Evolutionary conservation across 2,888 invertebrate genomes (phyloP), one percentile per base, ranked within the genome.

Genomic region (Drosophila neonasuta): DNA sequence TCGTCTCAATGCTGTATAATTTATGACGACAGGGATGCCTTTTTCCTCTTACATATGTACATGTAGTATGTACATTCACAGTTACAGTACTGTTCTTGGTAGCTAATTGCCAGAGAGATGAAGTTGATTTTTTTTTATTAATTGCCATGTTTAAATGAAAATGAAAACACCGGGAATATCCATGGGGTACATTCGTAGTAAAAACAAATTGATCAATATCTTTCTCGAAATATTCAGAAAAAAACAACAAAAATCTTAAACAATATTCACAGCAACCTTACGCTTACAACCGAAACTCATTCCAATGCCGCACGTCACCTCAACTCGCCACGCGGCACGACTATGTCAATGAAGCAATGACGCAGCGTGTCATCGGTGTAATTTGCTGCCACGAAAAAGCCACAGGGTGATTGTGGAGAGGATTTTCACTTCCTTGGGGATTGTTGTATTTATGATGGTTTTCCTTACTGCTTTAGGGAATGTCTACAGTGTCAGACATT

Each of bases 291-390:
- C 34, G 30, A 13, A 9, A 13, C 13, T 7, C 34, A 17, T n/a
- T 17, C 24, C 51, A 55, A 36, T 13, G 13, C 32, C 39, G 17
- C 11, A 36, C 32, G 36, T n/a, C 13, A 20, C 34, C 39, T 34
- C 42, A 42, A 24, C 51, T 8, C 44, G 8, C 64, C 51, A 42
- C 49, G 44, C 59, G 13, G 13, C 29, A 59, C 34, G 58, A 66
- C 55, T 50, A 74, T 70, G 81, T 82, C 81, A 72, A 82, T 80
- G 77, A 79, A 61, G 83, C 86, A 78, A 86, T 84, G 83, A 83
- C 83, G 61, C 84, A 83, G 83, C 83, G 78, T 86, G 84, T 86
- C 86, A 86, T 81, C 83, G 71, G 71, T 74, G 86, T 84, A 83
- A 83, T 83, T 83, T 83, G 72, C 69, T 73, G 80, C 69, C 71